A percentile compares a stretch with the other conserved stretches of the same genome.
Conservation (phyloP, 1,140 invertebrate genomes). For the Pseudomyrmex concolor region DNA sequence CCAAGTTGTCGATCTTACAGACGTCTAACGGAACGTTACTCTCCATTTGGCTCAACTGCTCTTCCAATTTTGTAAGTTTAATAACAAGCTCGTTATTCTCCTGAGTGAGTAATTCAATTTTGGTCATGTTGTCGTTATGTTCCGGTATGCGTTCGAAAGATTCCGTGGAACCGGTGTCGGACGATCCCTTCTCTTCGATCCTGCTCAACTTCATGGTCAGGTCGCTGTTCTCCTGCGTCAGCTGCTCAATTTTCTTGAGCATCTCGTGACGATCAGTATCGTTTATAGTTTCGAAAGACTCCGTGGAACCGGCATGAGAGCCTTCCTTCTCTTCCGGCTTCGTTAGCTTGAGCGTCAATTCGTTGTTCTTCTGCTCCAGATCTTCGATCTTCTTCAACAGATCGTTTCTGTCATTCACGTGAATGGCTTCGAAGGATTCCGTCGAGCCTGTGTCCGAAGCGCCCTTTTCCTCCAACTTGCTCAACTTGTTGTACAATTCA, state of each 20-base stretch:
- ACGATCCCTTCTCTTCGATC: conserved; percentile 86
- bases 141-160: conserved; percentile 82
- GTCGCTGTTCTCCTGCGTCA: conserved; percentile 87
- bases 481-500: conserved; percentile 84
- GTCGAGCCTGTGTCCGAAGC: conserved; percentile 78
- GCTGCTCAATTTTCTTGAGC: conserved; percentile 88
- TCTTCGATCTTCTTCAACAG: conserved; percentile 89
- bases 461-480: conserved; percentile 86
- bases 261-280: conserved; percentile 85
- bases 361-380: conserved; percentile 87
- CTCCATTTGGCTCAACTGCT: conserved; percentile 71
- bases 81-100: conserved; percentile 87
- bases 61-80: conserved; percentile 85
- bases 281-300: conserved; percentile 77
- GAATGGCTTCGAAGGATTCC: conserved; percentile 80
- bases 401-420: conserved; percentile 86
- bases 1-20: conserved; percentile 32
- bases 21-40: conserved; percentile 1
- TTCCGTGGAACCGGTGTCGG: conserved; percentile 82
- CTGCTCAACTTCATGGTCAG: conserved; percentile 85
- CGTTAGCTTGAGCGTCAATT: conserved; percentile 72
- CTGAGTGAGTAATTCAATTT: conserved; percentile 87
- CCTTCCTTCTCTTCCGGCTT: conserved; percentile 74
- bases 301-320: conserved; percentile 76
- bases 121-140: conserved; percentile 87